These are phyloP conservation scores for Ailuropoda melanoleuca DNA, from an alignment of 2,113 vertebrate species.

Conservation along the genomic window DNA sequence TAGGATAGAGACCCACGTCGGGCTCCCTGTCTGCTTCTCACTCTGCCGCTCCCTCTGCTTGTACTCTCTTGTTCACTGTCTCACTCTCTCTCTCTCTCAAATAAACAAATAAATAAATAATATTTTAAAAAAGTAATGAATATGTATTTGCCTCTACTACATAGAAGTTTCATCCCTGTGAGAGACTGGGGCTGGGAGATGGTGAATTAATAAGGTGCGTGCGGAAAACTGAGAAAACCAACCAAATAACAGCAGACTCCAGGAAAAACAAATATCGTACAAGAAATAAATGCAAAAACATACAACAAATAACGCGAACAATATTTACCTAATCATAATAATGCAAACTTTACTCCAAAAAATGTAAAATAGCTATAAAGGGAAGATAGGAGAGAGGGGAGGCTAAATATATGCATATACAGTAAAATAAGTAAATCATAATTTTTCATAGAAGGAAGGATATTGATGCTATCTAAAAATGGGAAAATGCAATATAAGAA, in stretches of 20 bases:
- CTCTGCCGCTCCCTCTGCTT: not conserved
- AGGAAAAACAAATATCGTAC: not conserved
- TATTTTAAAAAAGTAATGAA: not conserved
- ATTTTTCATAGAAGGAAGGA: not conserved
- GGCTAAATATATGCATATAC: not conserved
- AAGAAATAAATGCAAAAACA: not conserved
- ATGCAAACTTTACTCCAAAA: not conserved
- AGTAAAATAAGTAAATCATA: not conserved
- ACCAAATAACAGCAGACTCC: not conserved
- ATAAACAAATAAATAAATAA: not conserved
- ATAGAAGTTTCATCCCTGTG: not conserved
- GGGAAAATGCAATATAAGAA: not conserved
- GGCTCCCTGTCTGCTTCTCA: not conserved
- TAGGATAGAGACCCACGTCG: not conserved
- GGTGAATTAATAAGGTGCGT: not conserved
- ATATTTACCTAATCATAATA: not conserved
- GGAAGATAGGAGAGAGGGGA: not conserved
- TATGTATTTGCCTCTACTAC: not conserved
- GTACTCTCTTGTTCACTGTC: not conserved
- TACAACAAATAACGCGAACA: not conserved
- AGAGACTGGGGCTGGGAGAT: not conserved
- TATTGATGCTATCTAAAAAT: not conserved
- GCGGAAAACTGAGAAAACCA: not conserved
- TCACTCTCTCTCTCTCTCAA: not conserved
- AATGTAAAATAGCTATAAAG: not conserved